Conservation (phyloP, 1,140 invertebrate genomes). For the Pseudomyrmex gracilis region DNA sequence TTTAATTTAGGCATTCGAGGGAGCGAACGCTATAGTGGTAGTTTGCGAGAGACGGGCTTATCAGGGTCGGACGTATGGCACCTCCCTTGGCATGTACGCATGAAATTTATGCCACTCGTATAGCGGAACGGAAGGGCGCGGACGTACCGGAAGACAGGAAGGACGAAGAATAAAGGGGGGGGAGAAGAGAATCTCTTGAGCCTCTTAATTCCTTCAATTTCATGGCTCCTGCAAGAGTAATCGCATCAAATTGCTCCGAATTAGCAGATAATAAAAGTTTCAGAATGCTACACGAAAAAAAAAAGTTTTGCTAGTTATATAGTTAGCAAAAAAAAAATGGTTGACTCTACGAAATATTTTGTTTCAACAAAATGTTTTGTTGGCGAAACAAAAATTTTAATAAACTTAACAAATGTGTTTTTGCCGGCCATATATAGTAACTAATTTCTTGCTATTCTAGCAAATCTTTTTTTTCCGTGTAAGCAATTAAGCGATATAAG, state of each 20-base stretch:
- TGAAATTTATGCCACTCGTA: slow-evolving; percentile 82
- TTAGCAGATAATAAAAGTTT: slow-evolving; percentile 69
- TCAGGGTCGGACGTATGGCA: slow-evolving; percentile 79
- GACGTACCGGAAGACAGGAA: slow-evolving; percentile 31
- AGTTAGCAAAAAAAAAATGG: too few species aligned
- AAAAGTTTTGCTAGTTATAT: slow-evolving; percentile 6
- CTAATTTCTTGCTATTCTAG: too few species aligned
- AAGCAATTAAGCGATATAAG: too few species aligned
- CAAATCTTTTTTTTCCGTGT: too few species aligned
- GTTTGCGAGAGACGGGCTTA: slow-evolving; percentile 69
- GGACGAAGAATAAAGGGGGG: slow-evolving; percentile 13
- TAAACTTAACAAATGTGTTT: too few species aligned
- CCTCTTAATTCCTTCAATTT: slow-evolving; percentile 75
- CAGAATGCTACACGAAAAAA: slow-evolving; percentile 60
- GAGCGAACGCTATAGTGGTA: slow-evolving; percentile 66
- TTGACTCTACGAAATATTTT: slow-evolving; percentile 31
- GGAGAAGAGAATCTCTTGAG: slow-evolving; percentile 37
- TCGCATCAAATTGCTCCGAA: slow-evolving; percentile 65
- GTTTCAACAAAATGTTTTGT: too few species aligned
- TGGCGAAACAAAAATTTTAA: too few species aligned
- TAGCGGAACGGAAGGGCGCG: slow-evolving; percentile 47
- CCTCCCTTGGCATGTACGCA: slow-evolving; percentile 82
- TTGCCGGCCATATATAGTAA: too few species aligned
- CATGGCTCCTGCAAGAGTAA: slow-evolving; percentile 69
- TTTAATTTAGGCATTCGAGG: slow-evolving; percentile 79